These are phyloP conservation scores for Cyphomyrus discorhynchus DNA, from an alignment of 2,113 vertebrate genomes.

Conservation along the genomic window DNA sequence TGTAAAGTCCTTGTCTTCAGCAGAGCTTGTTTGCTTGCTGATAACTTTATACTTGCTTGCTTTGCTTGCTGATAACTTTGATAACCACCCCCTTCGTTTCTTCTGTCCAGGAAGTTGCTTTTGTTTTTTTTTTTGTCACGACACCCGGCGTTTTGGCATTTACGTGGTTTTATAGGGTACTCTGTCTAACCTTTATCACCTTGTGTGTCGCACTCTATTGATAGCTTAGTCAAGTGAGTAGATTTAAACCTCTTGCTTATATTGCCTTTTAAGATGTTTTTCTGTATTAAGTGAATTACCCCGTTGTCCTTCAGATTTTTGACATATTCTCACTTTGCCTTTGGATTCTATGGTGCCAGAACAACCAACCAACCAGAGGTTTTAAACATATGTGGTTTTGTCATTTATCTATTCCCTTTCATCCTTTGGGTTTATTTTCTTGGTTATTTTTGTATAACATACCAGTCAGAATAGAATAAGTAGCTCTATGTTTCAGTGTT, in stretches of 20 bases:
- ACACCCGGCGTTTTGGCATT: not conserved
- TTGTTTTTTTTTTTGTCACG: not conserved
- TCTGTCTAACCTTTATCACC: not conserved
- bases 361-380: not conserved
- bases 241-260: not conserved
- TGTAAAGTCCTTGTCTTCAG: not conserved
- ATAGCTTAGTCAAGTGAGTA: not conserved
- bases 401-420: not conserved
- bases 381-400: not conserved
- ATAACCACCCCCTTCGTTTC: not conserved
- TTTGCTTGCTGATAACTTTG: not conserved
- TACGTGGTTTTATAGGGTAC: not conserved
- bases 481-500: not conserved
- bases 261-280: not conserved
- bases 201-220: not conserved
- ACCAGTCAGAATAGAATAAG: not conserved
- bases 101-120: not conserved
- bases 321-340: not conserved
- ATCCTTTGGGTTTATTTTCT: not conserved
- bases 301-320: not conserved
- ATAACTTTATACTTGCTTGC: not conserved
- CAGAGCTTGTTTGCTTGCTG: not conserved
- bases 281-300: not conserved
- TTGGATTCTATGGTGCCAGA: not conserved
- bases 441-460: not conserved